phyloP scores from a whole-genome alignment of 1,140 invertebrate genomes.

The Pseudoatta argentina region DNA sequence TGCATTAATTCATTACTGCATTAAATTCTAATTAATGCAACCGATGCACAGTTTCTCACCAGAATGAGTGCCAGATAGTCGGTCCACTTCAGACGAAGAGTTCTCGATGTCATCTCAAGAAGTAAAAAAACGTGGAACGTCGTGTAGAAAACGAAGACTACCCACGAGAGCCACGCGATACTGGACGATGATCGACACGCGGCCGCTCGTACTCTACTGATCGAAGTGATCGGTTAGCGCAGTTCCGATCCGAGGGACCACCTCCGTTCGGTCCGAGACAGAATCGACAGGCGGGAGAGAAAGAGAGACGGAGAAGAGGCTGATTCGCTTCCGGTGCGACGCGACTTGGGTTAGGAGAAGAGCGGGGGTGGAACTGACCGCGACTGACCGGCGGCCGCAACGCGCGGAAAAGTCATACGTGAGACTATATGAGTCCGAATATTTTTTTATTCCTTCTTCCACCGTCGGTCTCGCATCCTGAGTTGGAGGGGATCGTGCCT shows the following conservation, averaged over 20 bases:
- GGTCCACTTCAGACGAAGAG: neutral
- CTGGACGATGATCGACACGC: neutral
- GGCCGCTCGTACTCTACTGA: constrained; percentile 1
- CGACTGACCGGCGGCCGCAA: neutral
- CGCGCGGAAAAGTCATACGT: neutral
- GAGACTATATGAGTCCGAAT: neutral
- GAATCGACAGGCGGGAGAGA: neutral
- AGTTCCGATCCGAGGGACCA: neutral
- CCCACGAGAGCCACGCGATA: neutral
- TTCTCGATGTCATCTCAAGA: constrained; percentile 5
- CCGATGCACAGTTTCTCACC: neutral
- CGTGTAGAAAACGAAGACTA: neutral
- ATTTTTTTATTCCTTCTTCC: neutral
- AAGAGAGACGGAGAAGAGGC: neutral
- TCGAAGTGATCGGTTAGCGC: no score
- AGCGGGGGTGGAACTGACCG: neutral
- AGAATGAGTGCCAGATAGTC: constrained; percentile 5
- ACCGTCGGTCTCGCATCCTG: neutral
- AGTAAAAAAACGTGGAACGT: neutral
- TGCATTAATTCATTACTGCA: no score
- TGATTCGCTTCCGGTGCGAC: neutral
- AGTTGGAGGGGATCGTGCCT: no score
- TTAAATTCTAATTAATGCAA: no score
- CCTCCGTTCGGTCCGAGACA: neutral
- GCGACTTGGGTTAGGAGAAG: neutral